A percentile compares a stretch with the other conserved stretches of the same genome.
Evolutionary conservation across 1,140 invertebrate species (phyloP).

Genomic region (Pantala flavescens): DNA sequence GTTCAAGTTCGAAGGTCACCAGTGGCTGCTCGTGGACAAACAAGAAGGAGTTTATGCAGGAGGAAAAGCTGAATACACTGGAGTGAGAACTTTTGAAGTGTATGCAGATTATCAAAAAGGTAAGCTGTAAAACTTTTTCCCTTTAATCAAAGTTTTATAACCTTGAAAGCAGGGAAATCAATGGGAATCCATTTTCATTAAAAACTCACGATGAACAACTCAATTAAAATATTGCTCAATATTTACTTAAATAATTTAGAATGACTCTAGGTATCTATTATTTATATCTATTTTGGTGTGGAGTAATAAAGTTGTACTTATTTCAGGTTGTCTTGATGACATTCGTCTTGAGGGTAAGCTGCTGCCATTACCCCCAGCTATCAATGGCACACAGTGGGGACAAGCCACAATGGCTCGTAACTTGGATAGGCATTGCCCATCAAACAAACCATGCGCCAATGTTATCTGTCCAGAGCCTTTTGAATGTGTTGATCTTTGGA

Average conservation of each 20-base stretch:
- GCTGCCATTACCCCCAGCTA: constrained; percentile 79
- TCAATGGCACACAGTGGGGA: constrained; percentile 90
- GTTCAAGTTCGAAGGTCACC: constrained; percentile 80
- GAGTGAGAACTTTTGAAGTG: constrained; percentile 82
- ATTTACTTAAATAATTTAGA: too few species aligned
- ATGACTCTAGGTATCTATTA: too few species aligned
- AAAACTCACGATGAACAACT: not conserved
- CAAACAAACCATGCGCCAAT: constrained; percentile 86
- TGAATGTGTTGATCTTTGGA: constrained; percentile 93
- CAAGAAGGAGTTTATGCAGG: constrained; percentile 91
- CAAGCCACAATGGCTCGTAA: constrained; percentile 86
- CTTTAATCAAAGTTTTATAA: not conserved
- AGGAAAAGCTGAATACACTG: constrained; percentile 89
- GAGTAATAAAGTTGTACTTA: constrained; percentile 18
- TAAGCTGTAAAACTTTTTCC: constrained; percentile 30
- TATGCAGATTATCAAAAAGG: constrained; percentile 92
- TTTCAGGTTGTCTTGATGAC: constrained; percentile 66
- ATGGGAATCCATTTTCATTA: not conserved
- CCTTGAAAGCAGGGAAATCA: not conserved
- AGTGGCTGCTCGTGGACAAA: constrained; percentile 84
- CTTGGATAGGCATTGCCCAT: constrained; percentile 79
- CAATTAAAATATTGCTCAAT: too few species aligned
- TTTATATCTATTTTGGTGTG: constrained; percentile 17
- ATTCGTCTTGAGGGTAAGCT: constrained; percentile 84
- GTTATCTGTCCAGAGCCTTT: constrained; percentile 86